Evolutionary conservation across 2,113 vertebrate genomes (phyloP), one percentile per base, ranked within the genome.

Genomic region (Cyanistes caeruleus): DNA sequence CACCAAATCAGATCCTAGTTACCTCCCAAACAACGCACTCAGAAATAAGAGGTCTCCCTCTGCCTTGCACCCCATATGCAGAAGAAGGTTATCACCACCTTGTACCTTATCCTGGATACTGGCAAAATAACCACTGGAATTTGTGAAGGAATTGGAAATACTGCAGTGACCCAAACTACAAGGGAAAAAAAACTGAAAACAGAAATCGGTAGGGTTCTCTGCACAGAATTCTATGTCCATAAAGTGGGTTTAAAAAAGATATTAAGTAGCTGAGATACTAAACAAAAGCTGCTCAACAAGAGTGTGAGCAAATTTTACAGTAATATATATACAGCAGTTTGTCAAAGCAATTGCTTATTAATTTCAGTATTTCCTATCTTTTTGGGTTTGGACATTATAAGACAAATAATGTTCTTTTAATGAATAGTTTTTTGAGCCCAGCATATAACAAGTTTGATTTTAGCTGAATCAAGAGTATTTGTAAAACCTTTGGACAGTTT

Each of bases 381-480:
- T 86, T 89, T n/a, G 70, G 17, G 7, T 81, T 90, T 87, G 65
- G 64, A 80, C 39, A 64, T 74, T 74, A 37, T 87, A 90, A 90
- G 41, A 46, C 31, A 46, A 90, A 64, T 84, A 68, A 80, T 73
- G 28, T 69, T 92, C 44, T 90, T 93, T 49, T 82, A 84, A 89
- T 72, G 31, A 87, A 83, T 31, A 44, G 11, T 55, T 78, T 89
- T 86, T 94, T 88, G 56, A 88, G 82, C 28, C 37, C 30, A 86
- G 13, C 14, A 15, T 81, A 46, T 75, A 90, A 95, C 90, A 90
- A 93, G 52, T n/a, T 49, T 69, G 58, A 55, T 84, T 96, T 90
- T 84, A 94, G 73, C 90, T 93, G 83, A 96, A 86, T 93, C 88
- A 43, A 60, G 79, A 60, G 13, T 62, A 65, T 62, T 82, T 85